Conservation (phyloP, 2,888 invertebrate genomes). For the Nycteola revayana region DNA sequence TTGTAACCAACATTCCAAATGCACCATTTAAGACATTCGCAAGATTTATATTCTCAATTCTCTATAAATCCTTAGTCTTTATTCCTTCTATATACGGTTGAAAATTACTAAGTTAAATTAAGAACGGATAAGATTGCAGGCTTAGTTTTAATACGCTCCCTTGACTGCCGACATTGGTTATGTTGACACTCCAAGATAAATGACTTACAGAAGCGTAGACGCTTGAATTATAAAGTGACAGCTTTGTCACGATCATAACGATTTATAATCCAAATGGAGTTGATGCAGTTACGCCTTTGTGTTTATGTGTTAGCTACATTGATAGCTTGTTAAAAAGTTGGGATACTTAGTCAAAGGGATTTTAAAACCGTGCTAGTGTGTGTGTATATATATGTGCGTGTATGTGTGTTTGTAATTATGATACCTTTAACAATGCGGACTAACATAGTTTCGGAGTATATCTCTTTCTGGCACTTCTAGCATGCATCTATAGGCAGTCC, state of each 20-base stretch:
- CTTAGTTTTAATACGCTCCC: constrained; percentile 58
- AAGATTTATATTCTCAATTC: constrained; percentile 48
- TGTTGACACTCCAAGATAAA: constrained; percentile 70
- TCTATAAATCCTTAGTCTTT: constrained; percentile 27
- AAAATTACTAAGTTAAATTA: constrained; percentile 26
- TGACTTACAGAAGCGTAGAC: constrained; percentile 51
- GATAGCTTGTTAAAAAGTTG: constrained; percentile 5
- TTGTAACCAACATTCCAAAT: constrained; percentile 45
- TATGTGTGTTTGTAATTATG: too few relatives aligned
- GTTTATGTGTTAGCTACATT: constrained; percentile 23
- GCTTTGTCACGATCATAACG: constrained; percentile 53
- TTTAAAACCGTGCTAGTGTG: too few relatives aligned
- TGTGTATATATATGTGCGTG: too few relatives aligned
- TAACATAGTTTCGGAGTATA: too few relatives aligned
- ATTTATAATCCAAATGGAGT: constrained; percentile 37
- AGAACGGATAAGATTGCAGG: constrained; percentile 38
- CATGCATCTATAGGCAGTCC: too few relatives aligned
- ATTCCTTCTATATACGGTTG: constrained; percentile 33
- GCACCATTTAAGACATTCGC: constrained; percentile 51
- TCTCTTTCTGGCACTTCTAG: too few relatives aligned
- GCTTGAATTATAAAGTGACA: constrained; percentile 54
- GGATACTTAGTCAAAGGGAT: too few relatives aligned
- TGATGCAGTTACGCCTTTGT: constrained; percentile 28
- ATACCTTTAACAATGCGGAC: too few relatives aligned
- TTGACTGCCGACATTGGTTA: constrained; percentile 56